These are phyloP conservation scores for Notiomystis cincta DNA, from an alignment of 2,113 vertebrate species.

Conservation along the genomic window DNA sequence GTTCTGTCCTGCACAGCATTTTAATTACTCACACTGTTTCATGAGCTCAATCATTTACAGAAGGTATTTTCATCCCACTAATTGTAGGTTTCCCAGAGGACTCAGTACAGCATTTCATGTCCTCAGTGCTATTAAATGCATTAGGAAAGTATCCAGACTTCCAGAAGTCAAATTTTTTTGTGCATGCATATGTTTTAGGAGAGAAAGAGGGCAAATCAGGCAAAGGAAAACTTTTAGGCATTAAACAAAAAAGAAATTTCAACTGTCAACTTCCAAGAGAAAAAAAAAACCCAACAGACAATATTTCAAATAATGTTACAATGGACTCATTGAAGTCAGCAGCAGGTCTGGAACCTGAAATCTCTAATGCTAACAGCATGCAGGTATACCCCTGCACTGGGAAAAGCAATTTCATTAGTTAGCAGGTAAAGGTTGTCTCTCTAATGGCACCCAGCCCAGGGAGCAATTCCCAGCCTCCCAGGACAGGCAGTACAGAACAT, in stretches of 20 bases:
- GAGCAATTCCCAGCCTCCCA: neutral
- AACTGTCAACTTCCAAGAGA: neutral
- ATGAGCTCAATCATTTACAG: conserved; percentile 27
- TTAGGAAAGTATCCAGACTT: neutral
- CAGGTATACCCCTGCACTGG: neutral
- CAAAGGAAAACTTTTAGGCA: neutral
- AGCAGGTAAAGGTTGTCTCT: neutral
- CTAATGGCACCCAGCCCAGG: neutral
- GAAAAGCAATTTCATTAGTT: neutral
- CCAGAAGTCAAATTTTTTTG: neutral
- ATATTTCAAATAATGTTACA: neutral
- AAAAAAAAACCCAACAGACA: neutral
- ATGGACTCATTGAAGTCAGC: neutral
- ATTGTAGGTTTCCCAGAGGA: conserved; percentile 30
- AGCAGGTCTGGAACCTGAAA: neutral
- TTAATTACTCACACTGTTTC: conserved; percentile 31
- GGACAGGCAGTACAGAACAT: neutral
- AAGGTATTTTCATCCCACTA: conserved; percentile 41
- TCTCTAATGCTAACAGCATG: neutral
- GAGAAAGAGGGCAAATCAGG: neutral
- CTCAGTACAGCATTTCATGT: neutral
- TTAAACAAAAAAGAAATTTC: neutral
- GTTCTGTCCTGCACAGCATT: conserved; percentile 3
- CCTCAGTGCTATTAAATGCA: neutral
- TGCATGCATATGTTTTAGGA: neutral